Conservation (phyloP, 1,140 invertebrate species). For the Drosophila ohnishii region DNA sequence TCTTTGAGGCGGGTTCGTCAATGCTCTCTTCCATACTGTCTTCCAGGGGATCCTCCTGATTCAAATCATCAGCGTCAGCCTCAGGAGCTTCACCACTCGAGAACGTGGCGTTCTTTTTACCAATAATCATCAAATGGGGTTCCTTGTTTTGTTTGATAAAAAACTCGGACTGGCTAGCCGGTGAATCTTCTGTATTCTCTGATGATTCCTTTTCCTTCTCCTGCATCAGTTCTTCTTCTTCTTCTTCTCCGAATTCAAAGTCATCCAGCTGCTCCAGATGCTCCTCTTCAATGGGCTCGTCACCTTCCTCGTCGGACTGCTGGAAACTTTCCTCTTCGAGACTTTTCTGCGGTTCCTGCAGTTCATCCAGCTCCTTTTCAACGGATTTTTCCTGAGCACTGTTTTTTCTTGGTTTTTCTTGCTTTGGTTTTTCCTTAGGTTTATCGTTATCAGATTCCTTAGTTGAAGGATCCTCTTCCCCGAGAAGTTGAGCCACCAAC, state of each 20-base stretch:
- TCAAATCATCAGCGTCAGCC: not conserved
- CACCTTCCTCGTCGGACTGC: constrained; percentile 16
- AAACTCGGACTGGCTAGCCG: constrained; percentile 39
- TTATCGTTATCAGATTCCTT: not conserved
- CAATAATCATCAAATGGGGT: constrained; percentile 49
- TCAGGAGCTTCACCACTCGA: not conserved
- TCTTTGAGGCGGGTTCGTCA: constrained; percentile 7
- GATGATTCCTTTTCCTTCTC: not conserved
- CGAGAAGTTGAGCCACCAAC: not conserved
- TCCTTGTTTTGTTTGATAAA: constrained; percentile 54
- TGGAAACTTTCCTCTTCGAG: constrained; percentile 2
- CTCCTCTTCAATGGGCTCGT: constrained; percentile 24
- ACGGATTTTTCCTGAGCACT: not conserved
- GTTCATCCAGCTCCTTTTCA: not conserved
- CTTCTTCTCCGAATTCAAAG: constrained; percentile 5
- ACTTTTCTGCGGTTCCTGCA: not conserved
- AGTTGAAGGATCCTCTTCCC: not conserved
- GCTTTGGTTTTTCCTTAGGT: not conserved
- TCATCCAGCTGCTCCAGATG: constrained; percentile 9
- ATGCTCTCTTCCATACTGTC: constrained; percentile 42
- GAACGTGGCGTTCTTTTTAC: constrained; percentile 35
- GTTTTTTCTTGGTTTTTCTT: not conserved
- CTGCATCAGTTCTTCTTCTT: not conserved
- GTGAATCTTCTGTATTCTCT: not conserved
- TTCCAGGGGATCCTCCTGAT: constrained; percentile 17